These are phyloP conservation scores for Euplagia quadripunctaria DNA, from an alignment of 2,888 invertebrate species.

Conservation along the genomic window DNA sequence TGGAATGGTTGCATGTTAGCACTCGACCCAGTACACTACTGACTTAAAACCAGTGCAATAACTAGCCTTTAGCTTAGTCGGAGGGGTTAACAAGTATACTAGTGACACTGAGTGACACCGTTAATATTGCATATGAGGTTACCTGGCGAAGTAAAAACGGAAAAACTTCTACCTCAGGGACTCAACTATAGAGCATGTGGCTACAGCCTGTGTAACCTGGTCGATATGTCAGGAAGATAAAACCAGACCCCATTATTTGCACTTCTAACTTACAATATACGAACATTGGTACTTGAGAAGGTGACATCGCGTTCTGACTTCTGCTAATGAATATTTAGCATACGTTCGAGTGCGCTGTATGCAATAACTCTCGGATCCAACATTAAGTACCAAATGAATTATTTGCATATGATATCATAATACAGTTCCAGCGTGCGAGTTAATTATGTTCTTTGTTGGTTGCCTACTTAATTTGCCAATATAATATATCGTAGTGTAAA, in stretches of 20 bases:
- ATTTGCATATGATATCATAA: background rate
- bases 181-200: background rate
- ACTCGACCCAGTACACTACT: too few species aligned
- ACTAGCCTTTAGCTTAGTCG: too few species aligned
- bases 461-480: too few species aligned
- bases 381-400: background rate
- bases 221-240: background rate
- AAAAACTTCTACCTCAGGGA: background rate
- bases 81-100: too few species aligned
- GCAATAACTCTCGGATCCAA: background rate
- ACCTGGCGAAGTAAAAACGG: background rate
- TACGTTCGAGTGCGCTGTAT: too few species aligned
- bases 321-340: background rate
- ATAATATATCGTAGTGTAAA: too few species aligned
- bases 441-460: background rate
- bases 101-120: background rate
- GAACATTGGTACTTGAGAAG: background rate
- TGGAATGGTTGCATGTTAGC: too few species aligned
- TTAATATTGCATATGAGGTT: background rate
- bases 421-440: background rate
- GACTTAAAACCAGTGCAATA: too few species aligned
- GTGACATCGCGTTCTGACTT: too few species aligned
- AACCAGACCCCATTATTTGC: background rate
- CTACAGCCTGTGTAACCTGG: background rate
- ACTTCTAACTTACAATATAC: background rate